These are phyloP conservation scores for Onthophagus taurus DNA, from an alignment of 1,140 invertebrate species.

Conservation along the genomic window DNA sequence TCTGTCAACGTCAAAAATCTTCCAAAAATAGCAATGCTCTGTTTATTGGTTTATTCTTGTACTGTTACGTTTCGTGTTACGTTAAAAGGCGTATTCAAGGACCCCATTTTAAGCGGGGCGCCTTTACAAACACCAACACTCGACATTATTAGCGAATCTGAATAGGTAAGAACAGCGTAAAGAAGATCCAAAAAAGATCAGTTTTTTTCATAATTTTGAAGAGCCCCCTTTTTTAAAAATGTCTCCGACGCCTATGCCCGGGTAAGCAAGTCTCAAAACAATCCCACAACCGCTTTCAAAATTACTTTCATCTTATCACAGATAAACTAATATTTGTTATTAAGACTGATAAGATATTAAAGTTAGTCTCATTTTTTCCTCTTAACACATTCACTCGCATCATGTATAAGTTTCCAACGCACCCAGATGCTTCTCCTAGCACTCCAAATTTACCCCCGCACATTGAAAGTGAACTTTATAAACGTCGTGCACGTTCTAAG, in stretches of 20 bases:
- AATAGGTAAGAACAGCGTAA: no score
- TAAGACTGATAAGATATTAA: neutral
- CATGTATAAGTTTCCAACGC: constrained; percentile 8
- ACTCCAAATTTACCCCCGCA: constrained; percentile 23
- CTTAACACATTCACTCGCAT: neutral
- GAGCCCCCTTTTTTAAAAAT: constrained; percentile 7
- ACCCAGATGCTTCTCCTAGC: constrained; percentile 23
- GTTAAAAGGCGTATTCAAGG: no score
- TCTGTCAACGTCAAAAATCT: no score
- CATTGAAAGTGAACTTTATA: constrained; percentile 22
- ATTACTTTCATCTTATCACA: neutral
- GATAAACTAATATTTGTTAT: neutral
- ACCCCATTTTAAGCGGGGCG: no score
- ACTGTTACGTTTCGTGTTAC: no score
- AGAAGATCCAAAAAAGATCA: no score
- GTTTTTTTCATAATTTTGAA: constrained; percentile 4
- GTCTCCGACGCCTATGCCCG: constrained; percentile 12
- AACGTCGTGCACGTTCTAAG: constrained; percentile 23
- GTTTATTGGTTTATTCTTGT: no score
- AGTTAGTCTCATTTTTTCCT: neutral
- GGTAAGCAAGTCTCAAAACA: constrained; percentile 12
- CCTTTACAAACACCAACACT: no score
- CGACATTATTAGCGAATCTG: no score
- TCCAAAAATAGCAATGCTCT: no score
- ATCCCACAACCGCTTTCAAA: neutral